phyloP scores from a whole-genome alignment of 2,888 invertebrate species.

The Stenoptilia bipunctidactyla region DNA sequence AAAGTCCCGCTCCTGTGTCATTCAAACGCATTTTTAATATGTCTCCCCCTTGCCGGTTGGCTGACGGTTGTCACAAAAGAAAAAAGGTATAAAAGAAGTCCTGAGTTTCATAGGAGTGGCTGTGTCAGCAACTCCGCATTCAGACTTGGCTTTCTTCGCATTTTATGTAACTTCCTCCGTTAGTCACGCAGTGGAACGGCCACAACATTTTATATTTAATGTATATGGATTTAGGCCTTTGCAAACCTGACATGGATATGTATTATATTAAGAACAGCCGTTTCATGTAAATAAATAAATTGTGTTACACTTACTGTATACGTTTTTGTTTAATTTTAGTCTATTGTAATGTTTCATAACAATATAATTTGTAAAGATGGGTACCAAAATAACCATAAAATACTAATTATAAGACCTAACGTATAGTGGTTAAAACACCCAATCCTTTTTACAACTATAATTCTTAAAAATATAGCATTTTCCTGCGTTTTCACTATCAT shows the following conservation, averaged over 20 bases:
- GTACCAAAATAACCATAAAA: too few species aligned
- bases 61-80: conserved; percentile 45
- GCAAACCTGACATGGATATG: conserved; percentile 11
- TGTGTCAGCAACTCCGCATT: conserved; percentile 46
- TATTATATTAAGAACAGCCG: not conserved
- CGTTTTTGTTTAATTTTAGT: too few species aligned
- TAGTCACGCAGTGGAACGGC: conserved; percentile 36
- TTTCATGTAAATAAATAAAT: too few species aligned
- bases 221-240: conserved; percentile 36
- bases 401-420: too few species aligned
- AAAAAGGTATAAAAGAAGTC: conserved; percentile 22
- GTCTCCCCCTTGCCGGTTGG: conserved; percentile 32
- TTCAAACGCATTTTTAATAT: conserved; percentile 48
- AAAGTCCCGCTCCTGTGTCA: conserved; percentile 18
- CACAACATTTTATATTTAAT: conserved; percentile 44
- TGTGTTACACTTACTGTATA: too few species aligned
- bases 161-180: conserved; percentile 50
- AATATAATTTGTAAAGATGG: too few species aligned
- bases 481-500: too few species aligned
- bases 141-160: conserved; percentile 38
- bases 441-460: too few species aligned
- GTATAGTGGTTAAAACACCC: too few species aligned
- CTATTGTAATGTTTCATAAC: too few species aligned
- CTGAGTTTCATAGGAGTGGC: conserved; percentile 35
- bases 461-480: too few species aligned